Conservation (phyloP, 2,888 invertebrate species). For the Caenorhabditis afra region DNA sequence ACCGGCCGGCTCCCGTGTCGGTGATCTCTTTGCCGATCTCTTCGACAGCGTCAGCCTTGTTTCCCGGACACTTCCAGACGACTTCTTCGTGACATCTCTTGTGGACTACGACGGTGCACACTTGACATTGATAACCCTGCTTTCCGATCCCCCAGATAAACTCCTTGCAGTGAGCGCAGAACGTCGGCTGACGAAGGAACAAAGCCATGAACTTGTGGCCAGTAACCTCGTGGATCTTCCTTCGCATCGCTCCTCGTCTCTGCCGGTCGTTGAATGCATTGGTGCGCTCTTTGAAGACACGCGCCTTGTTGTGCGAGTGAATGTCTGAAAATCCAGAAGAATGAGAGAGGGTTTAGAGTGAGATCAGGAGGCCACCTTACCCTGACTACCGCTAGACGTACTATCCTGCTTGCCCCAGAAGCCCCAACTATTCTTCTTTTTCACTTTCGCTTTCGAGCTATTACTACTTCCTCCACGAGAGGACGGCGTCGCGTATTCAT, state of each 20-base stretch:
- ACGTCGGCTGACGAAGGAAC: conserved; percentile 97
- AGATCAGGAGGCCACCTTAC: not conserved
- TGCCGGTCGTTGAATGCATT: conserved; percentile 89
- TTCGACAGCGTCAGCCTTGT: conserved; percentile 84
- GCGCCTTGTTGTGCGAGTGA: conserved; percentile 79
- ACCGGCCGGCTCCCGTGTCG: conserved; percentile 84
- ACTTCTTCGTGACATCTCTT: conserved; percentile 97
- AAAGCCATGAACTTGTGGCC: conserved; percentile 99
- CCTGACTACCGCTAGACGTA: conserved; percentile 6
- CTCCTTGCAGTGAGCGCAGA: conserved; percentile 98
- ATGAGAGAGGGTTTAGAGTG: not conserved
- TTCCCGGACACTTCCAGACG: conserved; percentile 98
- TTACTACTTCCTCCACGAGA: conserved; percentile 10
- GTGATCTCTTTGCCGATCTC: conserved; percentile 72
- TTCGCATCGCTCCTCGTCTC: conserved; percentile 96
- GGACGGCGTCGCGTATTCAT: conserved; percentile 49
- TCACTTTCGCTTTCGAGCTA: conserved; percentile 43
- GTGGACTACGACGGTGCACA: conserved; percentile 99
- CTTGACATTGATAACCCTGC: conserved; percentile 84
- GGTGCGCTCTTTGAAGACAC: conserved; percentile 95
- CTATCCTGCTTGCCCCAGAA: conserved; percentile 47
- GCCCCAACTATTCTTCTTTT: conserved; percentile 54
- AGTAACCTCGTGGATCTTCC: conserved; percentile 91
- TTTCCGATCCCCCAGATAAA: conserved; percentile 91
- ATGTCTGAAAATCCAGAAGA: conserved; percentile 33